phyloP scores from a whole-genome alignment of 2,888 invertebrate species.

The Syritta pipiens region DNA sequence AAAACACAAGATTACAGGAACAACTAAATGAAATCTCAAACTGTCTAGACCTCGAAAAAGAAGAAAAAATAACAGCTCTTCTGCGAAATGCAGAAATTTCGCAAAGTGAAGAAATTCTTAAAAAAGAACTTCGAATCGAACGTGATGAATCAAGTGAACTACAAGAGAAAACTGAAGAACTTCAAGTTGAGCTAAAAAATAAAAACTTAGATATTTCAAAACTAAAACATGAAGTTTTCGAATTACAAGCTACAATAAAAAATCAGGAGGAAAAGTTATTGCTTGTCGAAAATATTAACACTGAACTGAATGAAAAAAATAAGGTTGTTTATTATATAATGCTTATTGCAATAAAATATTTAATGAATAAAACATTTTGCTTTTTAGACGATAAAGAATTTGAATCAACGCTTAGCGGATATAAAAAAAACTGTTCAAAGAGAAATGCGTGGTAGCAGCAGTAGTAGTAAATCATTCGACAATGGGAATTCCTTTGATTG shows the following conservation, averaged over 20 bases:
- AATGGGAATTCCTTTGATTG: constrained; percentile 47
- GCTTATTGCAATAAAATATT: constrained; percentile 1
- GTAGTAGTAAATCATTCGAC: constrained; percentile 71
- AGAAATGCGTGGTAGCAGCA: constrained; percentile 82
- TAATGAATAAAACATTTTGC: constrained; percentile 21
- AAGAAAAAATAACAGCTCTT: constrained; percentile 87
- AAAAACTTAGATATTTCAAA: constrained; percentile 81
- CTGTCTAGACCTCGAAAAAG: constrained; percentile 81
- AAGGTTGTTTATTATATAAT: constrained; percentile 78
- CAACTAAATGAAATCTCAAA: constrained; percentile 73
- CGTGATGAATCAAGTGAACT: constrained; percentile 82
- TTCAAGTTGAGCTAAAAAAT: constrained; percentile 74
- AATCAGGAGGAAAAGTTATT: constrained; percentile 72
- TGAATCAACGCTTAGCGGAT: constrained; percentile 92
- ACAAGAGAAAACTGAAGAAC: constrained; percentile 81
- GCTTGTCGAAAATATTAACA: constrained; percentile 77
- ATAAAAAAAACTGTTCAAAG: constrained; percentile 95
- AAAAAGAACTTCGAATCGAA: constrained; percentile 86
- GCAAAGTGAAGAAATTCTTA: constrained; percentile 88
- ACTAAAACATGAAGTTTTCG: constrained; percentile 71
- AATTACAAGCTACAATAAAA: constrained; percentile 72
- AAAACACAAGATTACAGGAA: constrained; percentile 74
- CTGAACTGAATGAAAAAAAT: constrained; percentile 83
- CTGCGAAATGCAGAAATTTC: constrained; percentile 90
- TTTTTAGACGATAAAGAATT: constrained; percentile 89